Percentiles rank a stretch among this genome's conserved stretches.
phyloP scores from a whole-genome alignment of 2,888 invertebrate genomes.

The Cabera pusaria region DNA sequence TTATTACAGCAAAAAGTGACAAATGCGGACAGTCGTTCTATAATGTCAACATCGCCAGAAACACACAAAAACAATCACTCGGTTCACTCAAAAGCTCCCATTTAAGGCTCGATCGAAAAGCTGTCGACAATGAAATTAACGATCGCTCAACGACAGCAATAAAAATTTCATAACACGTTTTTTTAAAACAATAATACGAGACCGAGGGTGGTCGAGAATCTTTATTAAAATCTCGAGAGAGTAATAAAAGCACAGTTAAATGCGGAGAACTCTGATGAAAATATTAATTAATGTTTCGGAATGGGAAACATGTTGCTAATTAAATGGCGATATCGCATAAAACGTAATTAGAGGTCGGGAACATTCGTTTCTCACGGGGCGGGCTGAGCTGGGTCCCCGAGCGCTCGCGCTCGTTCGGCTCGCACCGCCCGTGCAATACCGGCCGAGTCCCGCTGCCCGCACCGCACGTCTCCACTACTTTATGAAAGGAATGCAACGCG shows the following conservation, averaged over 20 bases:
- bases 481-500: slow-evolving; percentile 66
- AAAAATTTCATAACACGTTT: slow-evolving; percentile 70
- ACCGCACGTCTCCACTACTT: slow-evolving; percentile 41
- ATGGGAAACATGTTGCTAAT: slow-evolving; percentile 82
- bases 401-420: slow-evolving; percentile 13
- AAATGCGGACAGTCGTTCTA: slow-evolving; percentile 39
- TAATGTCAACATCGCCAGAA: slow-evolving; percentile 43
- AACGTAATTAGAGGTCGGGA: slow-evolving; percentile 80
- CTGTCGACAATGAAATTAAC: slow-evolving; percentile 58
- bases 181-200: slow-evolving; percentile 72
- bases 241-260: slow-evolving; percentile 81
- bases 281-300: slow-evolving; percentile 82
- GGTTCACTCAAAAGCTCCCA: slow-evolving; percentile 44
- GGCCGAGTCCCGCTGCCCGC: slow-evolving; percentile 25
- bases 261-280: slow-evolving; percentile 80
- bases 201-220: slow-evolving; percentile 78
- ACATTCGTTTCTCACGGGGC: slow-evolving; percentile 77
- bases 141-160: slow-evolving; percentile 55
- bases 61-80: slow-evolving; percentile 40
- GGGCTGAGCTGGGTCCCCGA: slow-evolving; percentile 38
- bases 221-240: slow-evolving; percentile 81
- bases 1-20: slow-evolving; percentile 56
- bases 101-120: slow-evolving; percentile 53
- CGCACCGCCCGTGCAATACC: too few species aligned
- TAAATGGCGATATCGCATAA: slow-evolving; percentile 82